These are phyloP conservation scores for Epizoanthus illoricatus DNA, from an alignment of 92 coral and sea anemone species.

Conservation along the genomic window DNA sequence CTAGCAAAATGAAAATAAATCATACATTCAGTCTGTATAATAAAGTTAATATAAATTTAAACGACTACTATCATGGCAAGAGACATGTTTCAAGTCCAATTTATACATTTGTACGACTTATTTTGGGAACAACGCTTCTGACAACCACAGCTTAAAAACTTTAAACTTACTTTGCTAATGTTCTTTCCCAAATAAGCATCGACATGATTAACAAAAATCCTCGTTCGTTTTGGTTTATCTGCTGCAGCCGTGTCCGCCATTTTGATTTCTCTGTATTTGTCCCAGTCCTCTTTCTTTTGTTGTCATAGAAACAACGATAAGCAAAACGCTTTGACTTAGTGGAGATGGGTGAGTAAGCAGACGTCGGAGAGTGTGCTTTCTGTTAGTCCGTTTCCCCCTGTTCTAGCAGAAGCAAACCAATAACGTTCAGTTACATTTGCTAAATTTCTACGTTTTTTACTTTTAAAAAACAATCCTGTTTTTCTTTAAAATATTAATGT, in stretches of 20 bases:
- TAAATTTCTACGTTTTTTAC: too few relatives aligned
- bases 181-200: conserved; percentile 87
- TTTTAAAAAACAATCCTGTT: too few relatives aligned
- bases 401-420: too few relatives aligned
- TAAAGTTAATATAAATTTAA: too few relatives aligned
- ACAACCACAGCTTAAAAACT: neutral
- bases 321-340: neutral
- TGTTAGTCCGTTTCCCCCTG: too few relatives aligned
- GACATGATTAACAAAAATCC: conserved; percentile 90
- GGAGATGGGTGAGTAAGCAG: neutral
- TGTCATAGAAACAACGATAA: conserved; percentile 24
- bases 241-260: conserved; percentile 79
- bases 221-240: conserved; percentile 71
- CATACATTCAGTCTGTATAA: too few relatives aligned
- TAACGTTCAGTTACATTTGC: too few relatives aligned
- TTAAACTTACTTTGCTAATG: conserved; percentile 83
- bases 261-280: conserved; percentile 40
- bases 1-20: too few relatives aligned
- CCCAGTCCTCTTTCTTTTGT: conserved; percentile 29
- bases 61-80: too few relatives aligned
- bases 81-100: too few relatives aligned
- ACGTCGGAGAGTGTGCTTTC: neutral
- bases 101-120: neutral
- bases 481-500: too few relatives aligned
- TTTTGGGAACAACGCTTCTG: neutral